These are phyloP conservation scores for Amblyraja radiata DNA, from an alignment of 2,797 vertebrate genomes.

Conservation along the genomic window DNA sequence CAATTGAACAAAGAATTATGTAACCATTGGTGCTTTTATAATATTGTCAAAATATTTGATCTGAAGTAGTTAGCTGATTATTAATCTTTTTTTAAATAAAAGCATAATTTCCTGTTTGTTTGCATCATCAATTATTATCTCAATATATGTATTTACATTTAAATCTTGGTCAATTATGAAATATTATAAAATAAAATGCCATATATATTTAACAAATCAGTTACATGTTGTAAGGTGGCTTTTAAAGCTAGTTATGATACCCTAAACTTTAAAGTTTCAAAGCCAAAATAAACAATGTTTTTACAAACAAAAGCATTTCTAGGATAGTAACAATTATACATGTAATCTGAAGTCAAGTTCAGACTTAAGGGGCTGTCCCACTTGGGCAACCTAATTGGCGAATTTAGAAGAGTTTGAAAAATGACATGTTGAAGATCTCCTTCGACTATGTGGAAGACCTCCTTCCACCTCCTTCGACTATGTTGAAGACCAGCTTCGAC, in stretches of 20 bases:
- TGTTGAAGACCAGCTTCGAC: too few relatives aligned
- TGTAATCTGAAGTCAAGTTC: neutral
- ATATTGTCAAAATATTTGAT: neutral
- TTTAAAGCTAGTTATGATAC: neutral
- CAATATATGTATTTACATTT: neutral
- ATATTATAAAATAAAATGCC: neutral
- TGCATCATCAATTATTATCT: neutral
- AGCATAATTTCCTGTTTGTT: neutral
- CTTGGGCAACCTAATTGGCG: too few relatives aligned
- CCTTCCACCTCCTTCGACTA: too few relatives aligned
- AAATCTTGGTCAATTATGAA: neutral
- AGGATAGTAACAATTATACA: neutral
- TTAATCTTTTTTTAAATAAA: slow-evolving; percentile 18
- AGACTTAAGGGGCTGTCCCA: neutral
- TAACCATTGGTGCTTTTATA: neutral
- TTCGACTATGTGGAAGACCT: too few relatives aligned
- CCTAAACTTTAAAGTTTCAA: neutral
- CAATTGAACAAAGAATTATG: neutral
- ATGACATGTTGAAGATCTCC: too few relatives aligned
- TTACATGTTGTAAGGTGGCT: neutral
- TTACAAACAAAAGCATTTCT: neutral
- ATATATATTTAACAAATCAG: neutral
- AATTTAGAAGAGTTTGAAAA: too few relatives aligned
- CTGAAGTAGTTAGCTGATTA: neutral
- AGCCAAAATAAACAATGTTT: neutral